Percentiles rank a stretch among this genome's conserved stretches.
phyloP scores from a whole-genome alignment of 2,888 invertebrate genomes.

The Fragum sueziense region DNA sequence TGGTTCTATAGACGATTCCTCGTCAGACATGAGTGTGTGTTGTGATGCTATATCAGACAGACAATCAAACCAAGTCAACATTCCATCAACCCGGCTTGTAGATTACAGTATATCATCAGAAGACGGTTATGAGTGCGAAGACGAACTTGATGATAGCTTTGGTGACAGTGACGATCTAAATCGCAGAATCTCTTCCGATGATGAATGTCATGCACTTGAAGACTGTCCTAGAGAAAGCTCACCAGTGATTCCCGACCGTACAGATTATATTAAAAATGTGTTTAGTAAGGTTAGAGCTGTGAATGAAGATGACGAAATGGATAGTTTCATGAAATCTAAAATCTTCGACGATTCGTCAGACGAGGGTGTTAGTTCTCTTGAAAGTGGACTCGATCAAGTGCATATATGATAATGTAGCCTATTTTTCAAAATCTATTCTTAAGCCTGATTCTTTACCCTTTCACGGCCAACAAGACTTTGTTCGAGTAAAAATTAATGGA shows the following conservation, averaged over 20 bases:
- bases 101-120: constrained; percentile 19
- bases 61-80: neutral
- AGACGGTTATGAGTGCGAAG: constrained; percentile 2
- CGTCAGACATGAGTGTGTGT: constrained; percentile 12
- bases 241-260: neutral
- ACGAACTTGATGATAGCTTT: neutral
- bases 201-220: neutral
- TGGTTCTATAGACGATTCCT: neutral
- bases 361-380: constrained; percentile 53
- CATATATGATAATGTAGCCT: neutral
- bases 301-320: constrained; percentile 55
- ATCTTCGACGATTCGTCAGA: constrained; percentile 44
- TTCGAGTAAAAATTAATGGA: neutral
- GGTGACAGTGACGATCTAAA: constrained; percentile 6
- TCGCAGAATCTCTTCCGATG: constrained; percentile 1
- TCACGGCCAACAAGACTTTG: neutral
- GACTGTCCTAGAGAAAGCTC: neutral
- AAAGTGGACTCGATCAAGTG: constrained; percentile 45
- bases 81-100: constrained; percentile 3
- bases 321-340: constrained; percentile 57
- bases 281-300: constrained; percentile 26
- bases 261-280: constrained; percentile 38
- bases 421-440: neutral
- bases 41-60: neutral
- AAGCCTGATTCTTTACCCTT: neutral